These are phyloP conservation scores for Latrodectus geometricus DNA, from an alignment of 1,140 invertebrate species.

Conservation along the genomic window DNA sequence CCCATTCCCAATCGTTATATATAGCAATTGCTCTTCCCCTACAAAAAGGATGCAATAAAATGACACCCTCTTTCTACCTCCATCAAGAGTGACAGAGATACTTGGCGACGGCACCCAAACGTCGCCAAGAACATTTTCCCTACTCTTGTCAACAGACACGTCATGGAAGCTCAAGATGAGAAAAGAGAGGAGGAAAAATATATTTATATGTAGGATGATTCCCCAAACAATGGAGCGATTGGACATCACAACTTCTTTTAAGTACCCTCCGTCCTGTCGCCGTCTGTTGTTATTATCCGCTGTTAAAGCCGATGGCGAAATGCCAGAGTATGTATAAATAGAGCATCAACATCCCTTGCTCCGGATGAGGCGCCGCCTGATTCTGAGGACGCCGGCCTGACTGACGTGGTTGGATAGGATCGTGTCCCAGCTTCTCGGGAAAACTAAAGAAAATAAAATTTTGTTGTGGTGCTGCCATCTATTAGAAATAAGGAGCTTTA, in stretches of 20 bases:
- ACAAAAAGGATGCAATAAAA: background rate
- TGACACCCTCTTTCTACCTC: background rate
- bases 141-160: slow-evolving; percentile 22
- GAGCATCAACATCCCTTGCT: slow-evolving; percentile 40
- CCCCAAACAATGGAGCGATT: slow-evolving; percentile 46
- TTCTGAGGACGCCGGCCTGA: slow-evolving; percentile 45
- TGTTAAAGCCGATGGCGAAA: slow-evolving; percentile 41
- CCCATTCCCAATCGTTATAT: background rate
- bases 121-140: slow-evolving; percentile 36
- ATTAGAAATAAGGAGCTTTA: background rate
- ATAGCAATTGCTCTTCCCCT: background rate
- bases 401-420: slow-evolving; percentile 2
- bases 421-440: background rate
- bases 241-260: slow-evolving; percentile 50
- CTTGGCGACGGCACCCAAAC: slow-evolving; percentile 36
- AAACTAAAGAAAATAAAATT: background rate
- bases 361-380: slow-evolving; percentile 48
- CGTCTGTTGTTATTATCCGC: slow-evolving; percentile 55
- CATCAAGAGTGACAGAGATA: background rate
- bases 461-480: slow-evolving; percentile 29
- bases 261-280: slow-evolving; percentile 50
- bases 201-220: slow-evolving; percentile 28
- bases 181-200: slow-evolving; percentile 7
- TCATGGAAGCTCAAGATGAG: background rate
- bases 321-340: slow-evolving; percentile 52